phyloP scores from a whole-genome alignment of 1,140 invertebrate genomes.

The Halictus rubicundus region DNA sequence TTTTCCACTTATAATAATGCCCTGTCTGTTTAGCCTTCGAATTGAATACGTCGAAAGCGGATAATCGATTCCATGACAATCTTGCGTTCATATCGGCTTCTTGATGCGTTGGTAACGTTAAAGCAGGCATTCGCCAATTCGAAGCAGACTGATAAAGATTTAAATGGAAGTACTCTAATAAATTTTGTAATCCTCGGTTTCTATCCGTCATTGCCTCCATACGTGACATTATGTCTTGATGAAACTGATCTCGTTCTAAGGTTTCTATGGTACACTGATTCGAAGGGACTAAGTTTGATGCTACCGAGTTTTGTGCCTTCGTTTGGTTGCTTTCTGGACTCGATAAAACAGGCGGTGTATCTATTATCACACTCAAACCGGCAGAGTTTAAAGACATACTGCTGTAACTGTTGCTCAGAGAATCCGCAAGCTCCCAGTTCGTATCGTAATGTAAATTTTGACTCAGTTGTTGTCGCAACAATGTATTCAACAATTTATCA shows the following conservation, averaged over 20 bases:
- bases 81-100: slow-evolving; percentile 70
- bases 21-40: slow-evolving; percentile 82
- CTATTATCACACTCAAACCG: slow-evolving; percentile 83
- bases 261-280: slow-evolving; percentile 62
- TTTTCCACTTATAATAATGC: slow-evolving; percentile 92
- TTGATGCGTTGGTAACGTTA: slow-evolving; percentile 64
- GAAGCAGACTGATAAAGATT: slow-evolving; percentile 57
- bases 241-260: slow-evolving; percentile 59
- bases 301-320: slow-evolving; percentile 70
- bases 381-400: slow-evolving; percentile 82
- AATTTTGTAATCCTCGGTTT: slow-evolving; percentile 67
- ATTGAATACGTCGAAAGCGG: slow-evolving; percentile 70
- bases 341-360: slow-evolving; percentile 80
- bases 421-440: slow-evolving; percentile 77
- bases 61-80: slow-evolving; percentile 75
- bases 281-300: slow-evolving; percentile 63
- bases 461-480: slow-evolving; percentile 75
- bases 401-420: slow-evolving; percentile 81
- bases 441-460: slow-evolving; percentile 67
- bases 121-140: slow-evolving; percentile 64
- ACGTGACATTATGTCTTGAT: slow-evolving; percentile 51
- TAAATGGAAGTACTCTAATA: slow-evolving; percentile 69
- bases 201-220: slow-evolving; percentile 64
- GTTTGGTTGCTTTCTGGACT: slow-evolving; percentile 72
- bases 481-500: slow-evolving; percentile 76